Evolutionary conservation across 2,113 vertebrate genomes (phyloP), one percentile per base, ranked within the genome.

Genomic region (Anarrhichthys ocellatus): DNA sequence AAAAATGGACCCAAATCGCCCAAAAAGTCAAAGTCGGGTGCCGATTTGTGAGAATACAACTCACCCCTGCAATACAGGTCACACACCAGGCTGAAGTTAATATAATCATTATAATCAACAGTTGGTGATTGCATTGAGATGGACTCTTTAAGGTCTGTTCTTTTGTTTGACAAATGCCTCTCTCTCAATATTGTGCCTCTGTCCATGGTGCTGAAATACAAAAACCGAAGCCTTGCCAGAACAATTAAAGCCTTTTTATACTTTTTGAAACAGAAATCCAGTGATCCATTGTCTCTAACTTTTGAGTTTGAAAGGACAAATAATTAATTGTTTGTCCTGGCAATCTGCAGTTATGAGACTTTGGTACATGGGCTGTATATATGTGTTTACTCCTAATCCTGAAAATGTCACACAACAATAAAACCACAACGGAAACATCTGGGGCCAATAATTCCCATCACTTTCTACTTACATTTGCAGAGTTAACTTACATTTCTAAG

Each of bases 371-470:
- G 62, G 34, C 38, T 70, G 40, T 70, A 63, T 64, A 34, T 56
- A 34, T 56, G 18, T 42, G 70, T 70, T 68, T 77, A 80, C 87
- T 81, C 80, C 61, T 85, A 81, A 78, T 87, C 73, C 67, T 38
- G 2, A 36, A 77, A 78, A 61, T 82, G 77, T 65, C 72, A 82
- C 81, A 72, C 17, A 83, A 67, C 64, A 88, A 76, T 84, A 68
- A 83, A 1, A 70, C 27, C 24, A 76, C 77, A 84, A 78, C 78
- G 82, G 76, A 81, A 84, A 83, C 84, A 87, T 77, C 84, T 81
- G 65, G 34, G 65, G 68, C 61, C 80, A 78, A 80, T 87, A 73
- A 85, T 48, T 59, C 66, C 59, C 22, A 36, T 82, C 29, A 56
- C 9, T 56, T 38, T 73, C 83, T 59, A 54, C 73, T 88, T 78